Evolutionary conservation across 1,140 invertebrate genomes (phyloP).

Genomic region (Goniozus legneri): DNA sequence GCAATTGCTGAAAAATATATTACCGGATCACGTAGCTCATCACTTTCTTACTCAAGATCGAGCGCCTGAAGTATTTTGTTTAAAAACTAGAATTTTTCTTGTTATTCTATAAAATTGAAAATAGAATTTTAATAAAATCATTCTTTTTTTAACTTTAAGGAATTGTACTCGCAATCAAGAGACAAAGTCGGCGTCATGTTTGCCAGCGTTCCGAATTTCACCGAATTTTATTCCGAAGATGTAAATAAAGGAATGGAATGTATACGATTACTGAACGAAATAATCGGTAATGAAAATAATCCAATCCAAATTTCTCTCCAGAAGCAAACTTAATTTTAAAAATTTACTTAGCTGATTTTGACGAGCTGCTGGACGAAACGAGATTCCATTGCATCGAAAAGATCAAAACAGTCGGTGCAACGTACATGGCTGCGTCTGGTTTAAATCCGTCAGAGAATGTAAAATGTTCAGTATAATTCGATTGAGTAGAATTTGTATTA

Average conservation of each 20-base stretch:
- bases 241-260: constrained; percentile 96
- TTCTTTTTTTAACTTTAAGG: constrained; percentile 59
- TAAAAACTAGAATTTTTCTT: background rate
- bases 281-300: constrained; percentile 75
- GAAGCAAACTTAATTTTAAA: constrained; percentile 11
- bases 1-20: constrained; percentile 86
- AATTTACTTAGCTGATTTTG: constrained; percentile 78
- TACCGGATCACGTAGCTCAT: constrained; percentile 92
- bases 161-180: constrained; percentile 91
- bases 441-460: constrained; percentile 76
- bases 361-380: constrained; percentile 85
- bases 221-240: constrained; percentile 97
- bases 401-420: constrained; percentile 96
- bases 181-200: constrained; percentile 95
- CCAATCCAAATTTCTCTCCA: constrained; percentile 5
- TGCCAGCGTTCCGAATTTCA: constrained; percentile 97
- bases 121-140: constrained; percentile 9
- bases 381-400: constrained; percentile 93
- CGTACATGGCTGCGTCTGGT: constrained; percentile 99
- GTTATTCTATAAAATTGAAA: too few species aligned
- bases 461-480: constrained; percentile 15
- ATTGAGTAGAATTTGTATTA: constrained; percentile 2
- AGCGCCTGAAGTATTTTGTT: constrained; percentile 61
- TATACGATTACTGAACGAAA: constrained; percentile 96
- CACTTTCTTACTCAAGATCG: constrained; percentile 83